Conservation (phyloP, 2,113 vertebrate genomes). For the Poeciliopsis turrubarensis region DNA sequence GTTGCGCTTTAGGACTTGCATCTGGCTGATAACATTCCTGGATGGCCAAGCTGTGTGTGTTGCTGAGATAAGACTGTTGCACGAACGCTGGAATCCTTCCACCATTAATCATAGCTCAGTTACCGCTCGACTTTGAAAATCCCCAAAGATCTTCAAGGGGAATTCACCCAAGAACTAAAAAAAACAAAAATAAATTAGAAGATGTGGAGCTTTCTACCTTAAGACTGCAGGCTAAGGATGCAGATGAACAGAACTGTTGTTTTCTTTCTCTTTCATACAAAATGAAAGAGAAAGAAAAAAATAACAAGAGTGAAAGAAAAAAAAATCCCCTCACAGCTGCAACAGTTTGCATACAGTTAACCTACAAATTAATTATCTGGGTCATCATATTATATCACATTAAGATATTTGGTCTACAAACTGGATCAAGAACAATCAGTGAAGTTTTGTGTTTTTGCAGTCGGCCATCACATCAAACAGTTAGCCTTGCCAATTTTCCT, state of each 20-base stretch:
- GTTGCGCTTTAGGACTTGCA: slow-evolving; percentile 15
- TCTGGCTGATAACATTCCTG: slow-evolving; percentile 32
- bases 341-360: neutral
- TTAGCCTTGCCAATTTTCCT: too few relatives aligned
- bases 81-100: slow-evolving; percentile 30
- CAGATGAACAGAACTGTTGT: neutral
- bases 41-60: slow-evolving; percentile 48
- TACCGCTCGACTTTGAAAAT: slow-evolving; percentile 19
- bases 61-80: slow-evolving; percentile 54
- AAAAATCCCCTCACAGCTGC: neutral
- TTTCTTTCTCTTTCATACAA: neutral
- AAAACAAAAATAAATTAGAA: neutral
- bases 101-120: slow-evolving; percentile 59
- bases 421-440: too few relatives aligned
- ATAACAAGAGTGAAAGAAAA: neutral
- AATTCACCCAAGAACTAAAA: neutral
- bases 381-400: neutral
- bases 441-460: too few relatives aligned
- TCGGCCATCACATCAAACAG: too few relatives aligned
- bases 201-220: neutral
- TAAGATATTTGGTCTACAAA: too few relatives aligned
- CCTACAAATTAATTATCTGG: neutral
- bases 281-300: neutral
- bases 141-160: neutral
- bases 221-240: neutral